Evolutionary conservation across 35 echinoderm and acorn worm genomes (phyloP).

Genomic region (Patiria miniata): DNA sequence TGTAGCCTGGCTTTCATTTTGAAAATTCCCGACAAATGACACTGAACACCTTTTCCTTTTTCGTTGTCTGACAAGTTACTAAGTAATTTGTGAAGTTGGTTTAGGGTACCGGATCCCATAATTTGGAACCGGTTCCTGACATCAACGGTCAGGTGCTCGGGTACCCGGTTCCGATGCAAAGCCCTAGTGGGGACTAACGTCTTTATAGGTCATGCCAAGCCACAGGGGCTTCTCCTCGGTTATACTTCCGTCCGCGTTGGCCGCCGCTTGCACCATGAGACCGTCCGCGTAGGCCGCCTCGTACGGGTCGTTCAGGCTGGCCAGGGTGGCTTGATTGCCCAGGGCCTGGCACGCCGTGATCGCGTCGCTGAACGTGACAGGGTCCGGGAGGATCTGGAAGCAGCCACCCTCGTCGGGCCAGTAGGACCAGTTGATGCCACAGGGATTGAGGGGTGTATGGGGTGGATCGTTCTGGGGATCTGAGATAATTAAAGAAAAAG

Average conservation of each 20-base stretch:
- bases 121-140: too few relatives aligned
- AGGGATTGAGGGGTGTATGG: not conserved
- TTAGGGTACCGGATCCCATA: too few relatives aligned
- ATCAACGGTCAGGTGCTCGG: too few relatives aligned
- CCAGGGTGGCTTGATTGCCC: constrained; percentile 21
- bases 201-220: constrained; percentile 32
- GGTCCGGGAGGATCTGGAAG: constrained; percentile 24
- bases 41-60: too few relatives aligned
- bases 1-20: too few relatives aligned
- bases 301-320: constrained; percentile 40
- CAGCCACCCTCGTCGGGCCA: constrained; percentile 12
- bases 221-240: constrained; percentile 18
- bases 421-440: not conserved
- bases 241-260: not conserved
- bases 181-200: not conserved
- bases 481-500: not conserved
- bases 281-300: constrained; percentile 29
- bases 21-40: too few relatives aligned
- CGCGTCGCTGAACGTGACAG: not conserved
- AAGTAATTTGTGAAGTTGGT: too few relatives aligned
- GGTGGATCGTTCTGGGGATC: not conserved
- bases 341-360: not conserved
- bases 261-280: not conserved
- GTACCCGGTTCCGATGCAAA: too few relatives aligned
- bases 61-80: too few relatives aligned